Conservation (phyloP, 1,140 invertebrate species). For the Magallana angulata region DNA sequence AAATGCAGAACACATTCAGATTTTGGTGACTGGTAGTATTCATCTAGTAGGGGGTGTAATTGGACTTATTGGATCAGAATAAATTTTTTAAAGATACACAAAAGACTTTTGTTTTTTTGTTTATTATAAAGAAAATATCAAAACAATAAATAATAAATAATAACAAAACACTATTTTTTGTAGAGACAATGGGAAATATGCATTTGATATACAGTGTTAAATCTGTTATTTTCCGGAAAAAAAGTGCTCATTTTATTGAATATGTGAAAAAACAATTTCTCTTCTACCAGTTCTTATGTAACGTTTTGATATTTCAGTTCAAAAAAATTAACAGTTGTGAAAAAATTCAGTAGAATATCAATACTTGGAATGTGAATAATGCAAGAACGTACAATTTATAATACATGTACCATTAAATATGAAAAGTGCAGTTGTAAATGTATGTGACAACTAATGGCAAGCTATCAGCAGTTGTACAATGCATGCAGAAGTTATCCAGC, state of each 20-base stretch:
- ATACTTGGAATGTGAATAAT: no score
- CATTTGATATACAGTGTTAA: no score
- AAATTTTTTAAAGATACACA: background rate
- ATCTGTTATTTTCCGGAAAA: no score
- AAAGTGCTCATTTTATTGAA: no score
- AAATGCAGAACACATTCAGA: constrained; percentile 49
- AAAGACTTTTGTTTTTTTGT: background rate
- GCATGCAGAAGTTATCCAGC: background rate
- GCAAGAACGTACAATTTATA: no score
- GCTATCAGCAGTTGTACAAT: background rate
- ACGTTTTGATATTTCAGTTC: no score
- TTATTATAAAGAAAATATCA: constrained; percentile 33
- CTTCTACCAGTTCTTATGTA: no score
- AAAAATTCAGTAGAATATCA: no score
- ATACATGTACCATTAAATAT: no score
- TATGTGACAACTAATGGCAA: background rate
- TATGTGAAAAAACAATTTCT: no score
- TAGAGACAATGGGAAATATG: background rate
- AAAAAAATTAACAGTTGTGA: no score
- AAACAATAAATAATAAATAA: constrained; percentile 30
- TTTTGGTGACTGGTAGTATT: constrained; percentile 55
- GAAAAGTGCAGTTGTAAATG: no score
- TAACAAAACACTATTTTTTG: constrained; percentile 16
- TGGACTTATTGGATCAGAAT: constrained; percentile 42
- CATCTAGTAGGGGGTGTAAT: constrained; percentile 53